A percentile compares a stretch with the other conserved stretches of the same genome.
These are phyloP conservation scores for Sebastes variabilis DNA, from an alignment of 2,797 vertebrate species.

Conservation along the genomic window DNA sequence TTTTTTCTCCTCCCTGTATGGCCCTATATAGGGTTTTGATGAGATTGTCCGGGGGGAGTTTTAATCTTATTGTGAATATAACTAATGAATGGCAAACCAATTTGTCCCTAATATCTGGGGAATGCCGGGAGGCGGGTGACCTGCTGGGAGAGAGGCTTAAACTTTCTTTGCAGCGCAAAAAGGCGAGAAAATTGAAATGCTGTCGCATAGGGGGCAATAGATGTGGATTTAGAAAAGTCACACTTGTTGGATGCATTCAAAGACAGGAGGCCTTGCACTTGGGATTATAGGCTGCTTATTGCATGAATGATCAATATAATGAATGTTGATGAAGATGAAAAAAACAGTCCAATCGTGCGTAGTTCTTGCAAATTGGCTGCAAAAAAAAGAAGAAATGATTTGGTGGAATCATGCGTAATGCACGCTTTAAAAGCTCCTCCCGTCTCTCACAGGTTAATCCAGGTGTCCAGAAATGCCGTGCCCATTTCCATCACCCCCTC, in stretches of 20 bases:
- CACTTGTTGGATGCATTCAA: conserved; percentile 74
- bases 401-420: not conserved
- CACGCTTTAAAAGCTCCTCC: not conserved
- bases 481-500: conserved; percentile 61
- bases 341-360: conserved; percentile 24
- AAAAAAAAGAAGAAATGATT: not conserved
- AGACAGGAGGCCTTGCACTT: conserved; percentile 18
- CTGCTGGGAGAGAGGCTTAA: conserved; percentile 70
- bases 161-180: conserved; percentile 72
- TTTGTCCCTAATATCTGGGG: conserved; percentile 89
- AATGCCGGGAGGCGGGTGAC: conserved; percentile 78
- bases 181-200: conserved; percentile 79
- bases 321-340: conserved; percentile 52
- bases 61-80: conserved; percentile 91
- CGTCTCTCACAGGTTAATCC: conserved; percentile 51
- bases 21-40: conserved; percentile 78
- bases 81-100: conserved; percentile 92
- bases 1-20: conserved; percentile 58
- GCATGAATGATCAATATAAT: conserved; percentile 60
- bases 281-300: conserved; percentile 52
- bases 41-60: conserved; percentile 86
- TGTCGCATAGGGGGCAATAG: conserved; percentile 39
- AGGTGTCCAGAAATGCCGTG: conserved; percentile 47
- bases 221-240: conserved; percentile 69
- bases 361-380: conserved; percentile 7